These are phyloP conservation scores for Megaustenia siamemsis DNA, from an alignment of 2,888 invertebrate species.

Conservation along the genomic window DNA sequence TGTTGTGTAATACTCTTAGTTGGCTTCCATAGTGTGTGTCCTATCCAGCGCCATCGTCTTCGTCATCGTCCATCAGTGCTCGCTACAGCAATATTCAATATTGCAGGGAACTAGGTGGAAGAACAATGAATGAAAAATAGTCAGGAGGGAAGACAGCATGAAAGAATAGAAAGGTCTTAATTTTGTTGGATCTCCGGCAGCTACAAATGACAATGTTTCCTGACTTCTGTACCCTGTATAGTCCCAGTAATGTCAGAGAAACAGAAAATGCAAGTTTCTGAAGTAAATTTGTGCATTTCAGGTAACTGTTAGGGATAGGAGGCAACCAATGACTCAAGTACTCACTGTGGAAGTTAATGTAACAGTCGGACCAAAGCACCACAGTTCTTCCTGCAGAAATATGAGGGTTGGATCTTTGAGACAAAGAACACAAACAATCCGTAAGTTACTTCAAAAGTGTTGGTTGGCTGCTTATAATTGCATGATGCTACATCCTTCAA, in stretches of 20 bases:
- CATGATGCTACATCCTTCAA: background rate
- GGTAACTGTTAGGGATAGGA: constrained; percentile 26
- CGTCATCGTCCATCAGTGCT: no score
- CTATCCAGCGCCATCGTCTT: no score
- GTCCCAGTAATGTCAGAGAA: background rate
- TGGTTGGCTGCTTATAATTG: background rate
- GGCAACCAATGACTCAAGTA: constrained; percentile 35
- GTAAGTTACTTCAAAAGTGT: constrained; percentile 83
- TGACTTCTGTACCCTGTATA: background rate
- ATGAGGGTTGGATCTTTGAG: constrained; percentile 96
- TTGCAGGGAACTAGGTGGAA: no score
- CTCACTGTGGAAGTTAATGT: constrained; percentile 82
- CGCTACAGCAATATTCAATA: no score
- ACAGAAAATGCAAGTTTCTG: background rate
- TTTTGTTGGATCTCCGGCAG: no score
- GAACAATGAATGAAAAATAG: no score
- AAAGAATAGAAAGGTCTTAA: no score
- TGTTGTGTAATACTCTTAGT: no score
- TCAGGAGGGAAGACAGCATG: no score
- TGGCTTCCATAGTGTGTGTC: no score
- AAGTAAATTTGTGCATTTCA: background rate
- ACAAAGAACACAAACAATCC: constrained; percentile 97
- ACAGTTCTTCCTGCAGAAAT: constrained; percentile 97
- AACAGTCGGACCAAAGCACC: constrained; percentile 98
- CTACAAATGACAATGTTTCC: no score